Evolutionary conservation across 2,797 vertebrate species (phyloP).

Genomic region (Artibeus lituratus): DNA sequence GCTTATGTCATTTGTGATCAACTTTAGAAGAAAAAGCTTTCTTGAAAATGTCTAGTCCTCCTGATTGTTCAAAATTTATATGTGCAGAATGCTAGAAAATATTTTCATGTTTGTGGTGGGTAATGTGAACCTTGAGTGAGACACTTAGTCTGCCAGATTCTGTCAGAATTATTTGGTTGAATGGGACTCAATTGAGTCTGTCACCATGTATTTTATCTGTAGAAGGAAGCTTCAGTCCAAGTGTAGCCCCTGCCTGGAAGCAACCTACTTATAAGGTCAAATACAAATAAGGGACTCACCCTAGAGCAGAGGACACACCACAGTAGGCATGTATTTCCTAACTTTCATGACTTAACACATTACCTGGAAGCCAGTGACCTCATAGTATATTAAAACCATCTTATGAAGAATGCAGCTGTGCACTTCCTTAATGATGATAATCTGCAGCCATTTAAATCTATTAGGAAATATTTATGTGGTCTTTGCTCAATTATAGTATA

Average conservation of each 20-base stretch:
- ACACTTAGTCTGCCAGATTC: not conserved
- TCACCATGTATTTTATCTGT: not conserved
- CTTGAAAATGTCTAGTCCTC: not conserved
- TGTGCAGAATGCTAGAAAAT: not conserved
- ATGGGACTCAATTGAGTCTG: not conserved
- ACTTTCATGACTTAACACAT: no score
- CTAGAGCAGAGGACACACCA: not conserved
- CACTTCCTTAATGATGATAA: not conserved
- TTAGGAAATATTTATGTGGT: not conserved
- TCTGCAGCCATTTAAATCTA: not conserved
- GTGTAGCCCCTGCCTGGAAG: not conserved
- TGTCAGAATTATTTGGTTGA: not conserved
- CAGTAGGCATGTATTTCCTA: not conserved
- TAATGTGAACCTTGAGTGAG: not conserved
- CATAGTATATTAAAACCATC: not conserved
- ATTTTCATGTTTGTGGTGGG: not conserved
- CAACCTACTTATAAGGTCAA: not conserved
- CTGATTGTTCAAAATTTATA: not conserved
- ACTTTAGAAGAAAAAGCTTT: not conserved
- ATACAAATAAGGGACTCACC: not conserved
- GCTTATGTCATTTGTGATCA: not conserved
- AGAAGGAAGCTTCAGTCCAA: not conserved
- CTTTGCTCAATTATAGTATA: not conserved
- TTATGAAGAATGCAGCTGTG: not conserved
- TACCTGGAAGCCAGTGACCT: not conserved